A percentile compares a stretch with the other conserved stretches of the same genome.
Evolutionary conservation across 2,797 vertebrate genomes (phyloP).

Genomic region (Thunnus albacares): DNA sequence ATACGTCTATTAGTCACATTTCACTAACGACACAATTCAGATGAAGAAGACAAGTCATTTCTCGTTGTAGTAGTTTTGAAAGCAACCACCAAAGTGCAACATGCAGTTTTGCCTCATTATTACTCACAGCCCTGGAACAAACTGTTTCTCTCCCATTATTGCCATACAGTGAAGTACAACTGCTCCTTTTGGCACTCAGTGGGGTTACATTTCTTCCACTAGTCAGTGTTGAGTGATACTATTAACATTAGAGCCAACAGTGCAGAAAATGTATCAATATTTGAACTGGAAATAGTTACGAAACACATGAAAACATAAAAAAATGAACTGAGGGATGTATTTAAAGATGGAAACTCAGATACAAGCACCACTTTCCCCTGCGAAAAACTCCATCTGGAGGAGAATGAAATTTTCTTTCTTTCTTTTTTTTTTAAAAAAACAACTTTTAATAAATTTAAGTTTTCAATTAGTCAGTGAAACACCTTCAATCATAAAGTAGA

Average conservation of each 20-base stretch:
- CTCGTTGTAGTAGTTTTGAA: slow-evolving; percentile 24
- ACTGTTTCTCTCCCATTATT: slow-evolving; percentile 25
- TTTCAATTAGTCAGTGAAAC: neutral
- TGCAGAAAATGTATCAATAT: neutral
- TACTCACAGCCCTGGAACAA: slow-evolving; percentile 53
- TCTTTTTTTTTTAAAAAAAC: too few relatives aligned
- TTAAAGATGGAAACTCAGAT: too few relatives aligned
- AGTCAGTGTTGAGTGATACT: neutral
- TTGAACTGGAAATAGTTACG: neutral
- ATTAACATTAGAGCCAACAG: neutral
- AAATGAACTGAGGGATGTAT: neutral
- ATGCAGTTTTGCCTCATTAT: slow-evolving; percentile 36
- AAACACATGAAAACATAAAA: neutral
- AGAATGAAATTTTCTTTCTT: too few relatives aligned
- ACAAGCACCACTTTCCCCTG: neutral
- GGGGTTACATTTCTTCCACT: neutral
- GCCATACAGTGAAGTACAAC: slow-evolving; percentile 3
- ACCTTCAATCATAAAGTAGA: neutral
- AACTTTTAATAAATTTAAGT: neutral
- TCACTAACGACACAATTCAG: slow-evolving; percentile 4
- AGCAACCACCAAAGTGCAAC: slow-evolving; percentile 18
- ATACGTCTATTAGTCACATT: slow-evolving; percentile 29
- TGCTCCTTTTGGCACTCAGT: neutral
- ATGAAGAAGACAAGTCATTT: slow-evolving; percentile 29
- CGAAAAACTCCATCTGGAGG: neutral